Conservation (phyloP, 1,140 invertebrate species). For the Orussus abietinus region DNA sequence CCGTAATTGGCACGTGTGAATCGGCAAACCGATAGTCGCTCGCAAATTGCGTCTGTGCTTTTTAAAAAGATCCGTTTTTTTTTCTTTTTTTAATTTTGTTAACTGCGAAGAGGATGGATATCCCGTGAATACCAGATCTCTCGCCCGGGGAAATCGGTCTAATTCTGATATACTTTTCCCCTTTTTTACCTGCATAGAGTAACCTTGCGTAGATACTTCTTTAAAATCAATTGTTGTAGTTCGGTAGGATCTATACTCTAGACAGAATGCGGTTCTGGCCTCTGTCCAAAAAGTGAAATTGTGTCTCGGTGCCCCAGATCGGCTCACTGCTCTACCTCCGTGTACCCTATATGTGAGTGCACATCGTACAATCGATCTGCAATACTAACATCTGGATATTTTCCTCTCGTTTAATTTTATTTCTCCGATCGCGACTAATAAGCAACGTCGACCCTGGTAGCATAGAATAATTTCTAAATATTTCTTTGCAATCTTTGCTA, state of each 20-base stretch:
- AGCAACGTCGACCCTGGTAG: not conserved
- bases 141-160: too few species aligned
- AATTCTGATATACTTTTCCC: too few species aligned
- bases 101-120: too few species aligned
- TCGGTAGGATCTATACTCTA: constrained; percentile 15
- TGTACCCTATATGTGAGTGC: not conserved
- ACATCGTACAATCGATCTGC: constrained; percentile 11
- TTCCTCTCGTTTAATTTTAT: constrained; percentile 5
- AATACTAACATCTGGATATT: not conserved
- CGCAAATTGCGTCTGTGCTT: too few species aligned
- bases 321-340: constrained; percentile 7
- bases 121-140: too few species aligned
- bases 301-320: constrained; percentile 25
- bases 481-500: not conserved
- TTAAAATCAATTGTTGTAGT: constrained; percentile 19
- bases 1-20: too few species aligned
- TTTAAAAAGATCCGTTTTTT: too few species aligned
- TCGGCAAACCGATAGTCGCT: too few species aligned
- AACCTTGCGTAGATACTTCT: constrained; percentile 8
- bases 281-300: constrained; percentile 39
- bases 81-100: too few species aligned
- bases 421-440: constrained; percentile 5
- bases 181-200: too few species aligned
- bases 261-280: constrained; percentile 39
- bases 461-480: not conserved